phyloP scores from a whole-genome alignment of 2,888 invertebrate genomes.

The Mechanitis mazaeus region DNA sequence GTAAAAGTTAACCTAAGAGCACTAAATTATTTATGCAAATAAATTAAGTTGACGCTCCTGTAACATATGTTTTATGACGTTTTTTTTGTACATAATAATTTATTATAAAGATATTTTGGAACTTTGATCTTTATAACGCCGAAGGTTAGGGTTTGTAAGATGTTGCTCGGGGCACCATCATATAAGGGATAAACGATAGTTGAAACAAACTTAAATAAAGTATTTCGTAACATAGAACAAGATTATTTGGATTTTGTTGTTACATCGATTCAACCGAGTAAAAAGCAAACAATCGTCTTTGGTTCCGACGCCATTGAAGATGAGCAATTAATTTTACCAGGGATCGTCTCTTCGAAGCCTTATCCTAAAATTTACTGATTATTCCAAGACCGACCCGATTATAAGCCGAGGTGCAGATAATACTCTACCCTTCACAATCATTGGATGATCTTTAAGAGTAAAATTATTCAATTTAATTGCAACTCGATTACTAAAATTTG shows the following conservation, averaged over 20 bases:
- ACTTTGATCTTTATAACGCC: too few species aligned
- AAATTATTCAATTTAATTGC: slow-evolving; percentile 18
- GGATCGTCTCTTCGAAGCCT: slow-evolving; percentile 29
- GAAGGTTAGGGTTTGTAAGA: too few species aligned
- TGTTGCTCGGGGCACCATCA: too few species aligned
- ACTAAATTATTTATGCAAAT: too few species aligned
- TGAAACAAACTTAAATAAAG: slow-evolving; percentile 31
- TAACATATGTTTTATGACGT: too few species aligned
- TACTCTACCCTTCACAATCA: slow-evolving; percentile 21
- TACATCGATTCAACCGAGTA: slow-evolving; percentile 56
- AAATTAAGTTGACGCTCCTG: too few species aligned
- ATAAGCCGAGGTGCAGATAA: slow-evolving; percentile 5
- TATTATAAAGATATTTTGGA: too few species aligned
- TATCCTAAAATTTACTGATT: slow-evolving; percentile 25
- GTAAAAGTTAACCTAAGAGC: too few species aligned
- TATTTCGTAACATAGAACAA: slow-evolving; percentile 66
- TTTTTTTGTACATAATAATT: too few species aligned
- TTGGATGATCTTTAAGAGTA: slow-evolving; percentile 21
- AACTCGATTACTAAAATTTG: too few species aligned
- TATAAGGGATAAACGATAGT: background rate
- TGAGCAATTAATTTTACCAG: slow-evolving; percentile 65
- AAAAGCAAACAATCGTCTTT: slow-evolving; percentile 69
- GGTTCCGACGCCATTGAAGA: slow-evolving; percentile 62
- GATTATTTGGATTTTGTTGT: slow-evolving; percentile 68
- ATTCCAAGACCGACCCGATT: slow-evolving; percentile 1